These are phyloP conservation scores for Apodemus speciosus DNA, from an alignment of 2,113 vertebrate species.

Conservation along the genomic window DNA sequence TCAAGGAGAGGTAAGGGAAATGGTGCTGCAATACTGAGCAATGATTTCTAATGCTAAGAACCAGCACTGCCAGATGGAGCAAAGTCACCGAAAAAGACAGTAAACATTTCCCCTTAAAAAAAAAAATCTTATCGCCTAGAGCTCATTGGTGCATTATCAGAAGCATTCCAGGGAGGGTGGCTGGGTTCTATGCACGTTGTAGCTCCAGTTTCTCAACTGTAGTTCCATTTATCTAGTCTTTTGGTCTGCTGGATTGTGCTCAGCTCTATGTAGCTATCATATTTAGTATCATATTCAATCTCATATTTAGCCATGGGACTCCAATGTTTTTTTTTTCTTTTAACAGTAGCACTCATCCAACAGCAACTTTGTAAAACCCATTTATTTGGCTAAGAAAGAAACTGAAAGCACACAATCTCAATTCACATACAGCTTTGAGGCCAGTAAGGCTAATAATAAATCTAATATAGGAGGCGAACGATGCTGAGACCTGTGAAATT, in stretches of 20 bases:
- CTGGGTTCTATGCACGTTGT: not conserved
- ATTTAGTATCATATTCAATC: no score
- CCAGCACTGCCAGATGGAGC: not conserved
- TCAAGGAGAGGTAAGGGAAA: not conserved
- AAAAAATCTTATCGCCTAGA: not conserved
- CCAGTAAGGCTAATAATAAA: not conserved
- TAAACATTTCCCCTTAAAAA: not conserved
- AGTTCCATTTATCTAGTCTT: not conserved
- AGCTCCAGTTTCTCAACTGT: not conserved
- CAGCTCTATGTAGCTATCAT: not conserved
- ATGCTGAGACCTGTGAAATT: slow-evolving; percentile 6
- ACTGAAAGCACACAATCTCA: not conserved
- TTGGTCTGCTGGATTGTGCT: not conserved
- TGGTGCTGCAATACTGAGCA: not conserved
- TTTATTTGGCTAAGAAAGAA: not conserved
- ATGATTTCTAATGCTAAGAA: not conserved
- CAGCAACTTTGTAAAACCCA: not conserved
- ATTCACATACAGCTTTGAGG: not conserved
- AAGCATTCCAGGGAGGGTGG: not conserved
- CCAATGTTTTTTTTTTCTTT: not conserved
- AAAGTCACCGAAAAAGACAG: not conserved
- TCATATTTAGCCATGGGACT: not conserved
- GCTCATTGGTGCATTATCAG: not conserved
- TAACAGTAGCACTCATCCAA: not conserved
- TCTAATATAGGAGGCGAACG: not conserved